These are phyloP conservation scores for Sigmodon hispidus DNA, from an alignment of 2,113 vertebrate genomes.

Conservation along the genomic window DNA sequence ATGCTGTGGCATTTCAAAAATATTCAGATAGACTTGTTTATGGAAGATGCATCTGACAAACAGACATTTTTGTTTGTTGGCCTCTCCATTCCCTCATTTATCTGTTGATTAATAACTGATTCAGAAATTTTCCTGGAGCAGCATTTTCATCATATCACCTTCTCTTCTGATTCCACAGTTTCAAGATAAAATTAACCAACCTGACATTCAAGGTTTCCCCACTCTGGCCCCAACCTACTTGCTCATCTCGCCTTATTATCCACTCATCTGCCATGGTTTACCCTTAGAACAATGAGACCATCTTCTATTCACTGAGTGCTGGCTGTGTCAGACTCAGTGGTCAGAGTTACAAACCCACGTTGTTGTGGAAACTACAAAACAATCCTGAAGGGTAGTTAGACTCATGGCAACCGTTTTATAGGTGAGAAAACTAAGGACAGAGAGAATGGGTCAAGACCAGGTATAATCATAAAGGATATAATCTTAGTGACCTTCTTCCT, in stretches of 20 bases:
- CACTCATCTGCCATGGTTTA: background rate
- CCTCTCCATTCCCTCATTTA: background rate
- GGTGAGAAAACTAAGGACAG: background rate
- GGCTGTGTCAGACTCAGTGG: background rate
- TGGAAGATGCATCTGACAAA: background rate
- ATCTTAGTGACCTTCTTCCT: background rate
- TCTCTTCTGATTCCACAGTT: background rate
- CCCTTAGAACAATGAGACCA: background rate
- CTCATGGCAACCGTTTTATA: background rate
- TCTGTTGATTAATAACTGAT: background rate
- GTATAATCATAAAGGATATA: background rate
- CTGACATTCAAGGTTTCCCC: background rate
- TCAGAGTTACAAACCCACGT: background rate
- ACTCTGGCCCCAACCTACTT: background rate
- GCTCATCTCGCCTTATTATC: background rate
- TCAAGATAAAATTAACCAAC: conserved; percentile 32
- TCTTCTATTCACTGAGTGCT: background rate
- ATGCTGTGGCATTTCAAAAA: background rate
- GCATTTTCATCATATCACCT: background rate
- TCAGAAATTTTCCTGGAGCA: background rate
- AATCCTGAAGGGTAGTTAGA: background rate
- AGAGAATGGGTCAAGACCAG: background rate
- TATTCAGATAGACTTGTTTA: background rate
- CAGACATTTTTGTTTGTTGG: background rate
- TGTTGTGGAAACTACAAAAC: background rate